These are phyloP conservation scores for Sphaerophoria rueppellii DNA, from an alignment of 2,888 invertebrate species.

Conservation along the genomic window DNA sequence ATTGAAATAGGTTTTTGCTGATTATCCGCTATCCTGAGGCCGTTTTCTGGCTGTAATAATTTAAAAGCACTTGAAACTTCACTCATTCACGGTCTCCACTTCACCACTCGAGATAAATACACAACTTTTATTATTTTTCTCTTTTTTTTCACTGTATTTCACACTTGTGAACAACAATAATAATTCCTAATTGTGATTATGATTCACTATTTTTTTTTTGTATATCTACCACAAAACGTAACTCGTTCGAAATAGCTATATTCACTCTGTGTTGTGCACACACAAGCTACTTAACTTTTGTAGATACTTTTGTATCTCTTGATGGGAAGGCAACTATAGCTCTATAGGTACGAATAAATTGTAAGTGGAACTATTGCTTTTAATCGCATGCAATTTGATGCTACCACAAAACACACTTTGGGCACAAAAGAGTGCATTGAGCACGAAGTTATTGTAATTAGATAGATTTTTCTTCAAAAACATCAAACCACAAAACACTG, in stretches of 20 bases:
- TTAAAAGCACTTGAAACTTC: constrained; percentile 52
- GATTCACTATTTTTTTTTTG: constrained; percentile 60
- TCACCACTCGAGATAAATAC: constrained; percentile 66
- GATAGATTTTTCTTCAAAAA: constrained; percentile 43
- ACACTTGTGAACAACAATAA: constrained; percentile 48
- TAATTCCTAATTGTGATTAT: constrained; percentile 46
- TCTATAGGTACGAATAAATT: background rate
- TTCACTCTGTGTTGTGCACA: constrained; percentile 12
- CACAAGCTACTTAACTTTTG: constrained; percentile 33
- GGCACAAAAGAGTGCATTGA: constrained; percentile 58
- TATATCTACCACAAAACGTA: constrained; percentile 44
- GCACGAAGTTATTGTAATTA: constrained; percentile 62
- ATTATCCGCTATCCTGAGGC: constrained; percentile 71
- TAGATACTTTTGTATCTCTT: constrained; percentile 46
- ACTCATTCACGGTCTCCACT: constrained; percentile 58
- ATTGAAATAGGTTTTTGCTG: constrained; percentile 65
- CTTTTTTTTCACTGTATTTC: constrained; percentile 29
- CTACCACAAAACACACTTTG: constrained; percentile 54
- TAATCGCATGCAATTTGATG: constrained; percentile 57
- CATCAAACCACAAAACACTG: constrained; percentile 48
- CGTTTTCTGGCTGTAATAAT: constrained; percentile 51
- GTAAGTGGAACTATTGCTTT: constrained; percentile 25
- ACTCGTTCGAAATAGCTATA: background rate
- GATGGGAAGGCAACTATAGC: background rate
- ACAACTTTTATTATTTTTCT: constrained; percentile 19